Conservation (phyloP, 2,797 vertebrate species). For the Tinamus major region DNA sequence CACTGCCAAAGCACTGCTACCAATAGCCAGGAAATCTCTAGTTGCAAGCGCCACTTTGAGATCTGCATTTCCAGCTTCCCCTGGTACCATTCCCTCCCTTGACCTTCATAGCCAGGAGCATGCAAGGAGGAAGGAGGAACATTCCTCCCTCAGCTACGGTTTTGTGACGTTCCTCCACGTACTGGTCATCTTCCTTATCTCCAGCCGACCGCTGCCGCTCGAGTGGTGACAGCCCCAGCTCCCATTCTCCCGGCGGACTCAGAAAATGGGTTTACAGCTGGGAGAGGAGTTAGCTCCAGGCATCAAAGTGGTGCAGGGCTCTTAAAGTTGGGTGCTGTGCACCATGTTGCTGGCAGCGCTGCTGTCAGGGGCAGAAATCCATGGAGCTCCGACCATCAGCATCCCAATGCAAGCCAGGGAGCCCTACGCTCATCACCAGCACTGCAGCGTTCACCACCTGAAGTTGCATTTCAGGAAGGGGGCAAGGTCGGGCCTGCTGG, state of each 20-base stretch:
- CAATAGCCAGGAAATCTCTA: neutral
- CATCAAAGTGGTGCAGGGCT: neutral
- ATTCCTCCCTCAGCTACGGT: neutral
- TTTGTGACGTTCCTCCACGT: fast-evolving
- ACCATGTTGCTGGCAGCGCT: neutral
- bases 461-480: neutral
- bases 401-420: neutral
- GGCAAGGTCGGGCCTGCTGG: neutral
- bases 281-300: neutral
- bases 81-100: neutral
- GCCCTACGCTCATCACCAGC: neutral
- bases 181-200: neutral
- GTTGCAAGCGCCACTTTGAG: neutral
- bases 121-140: neutral
- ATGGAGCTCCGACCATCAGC: neutral
- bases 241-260: neutral
- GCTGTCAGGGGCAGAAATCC: neutral
- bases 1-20: fast-evolving
- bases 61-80: neutral
- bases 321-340: neutral
- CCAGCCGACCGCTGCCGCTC: neutral
- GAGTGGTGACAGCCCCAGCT: neutral
- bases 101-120: neutral
- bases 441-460: neutral
- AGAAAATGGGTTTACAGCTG: fast-evolving